These are phyloP conservation scores for Laticauda colubrina DNA, from an alignment of 2,113 vertebrate species.

Conservation along the genomic window DNA sequence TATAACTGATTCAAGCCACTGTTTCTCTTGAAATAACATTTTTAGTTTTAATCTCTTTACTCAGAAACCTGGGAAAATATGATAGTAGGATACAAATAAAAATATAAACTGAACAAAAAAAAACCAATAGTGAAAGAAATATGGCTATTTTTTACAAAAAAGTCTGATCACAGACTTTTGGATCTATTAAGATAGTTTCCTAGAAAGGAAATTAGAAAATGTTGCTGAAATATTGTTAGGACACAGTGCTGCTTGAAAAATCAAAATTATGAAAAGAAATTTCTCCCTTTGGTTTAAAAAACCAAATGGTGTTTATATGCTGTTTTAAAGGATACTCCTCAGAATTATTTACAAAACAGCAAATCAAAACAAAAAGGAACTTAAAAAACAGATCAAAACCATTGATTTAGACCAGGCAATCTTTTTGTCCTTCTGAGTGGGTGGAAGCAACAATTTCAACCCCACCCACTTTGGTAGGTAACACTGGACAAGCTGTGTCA, in stretches of 20 bases:
- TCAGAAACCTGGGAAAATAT: not conserved
- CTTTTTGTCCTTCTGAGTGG: not conserved
- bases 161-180: not conserved
- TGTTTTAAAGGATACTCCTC: not conserved
- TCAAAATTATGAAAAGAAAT: not conserved
- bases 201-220: not conserved
- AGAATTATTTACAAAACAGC: not conserved
- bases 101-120: not conserved
- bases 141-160: not conserved
- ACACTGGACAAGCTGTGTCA: not conserved
- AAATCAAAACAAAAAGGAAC: not conserved
- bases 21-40: not conserved
- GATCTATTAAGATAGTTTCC: not conserved
- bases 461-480: not conserved
- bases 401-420: not conserved
- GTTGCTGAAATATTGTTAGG: not conserved
- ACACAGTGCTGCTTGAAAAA: not conserved
- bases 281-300: not conserved
- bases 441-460: not conserved
- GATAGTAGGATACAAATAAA: not conserved
- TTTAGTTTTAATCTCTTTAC: not conserved
- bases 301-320: not conserved
- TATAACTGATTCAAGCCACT: not conserved
- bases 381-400: not conserved
- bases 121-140: not conserved